phyloP scores from a whole-genome alignment of 2,888 invertebrate species.

The Cephonodes hylas region DNA sequence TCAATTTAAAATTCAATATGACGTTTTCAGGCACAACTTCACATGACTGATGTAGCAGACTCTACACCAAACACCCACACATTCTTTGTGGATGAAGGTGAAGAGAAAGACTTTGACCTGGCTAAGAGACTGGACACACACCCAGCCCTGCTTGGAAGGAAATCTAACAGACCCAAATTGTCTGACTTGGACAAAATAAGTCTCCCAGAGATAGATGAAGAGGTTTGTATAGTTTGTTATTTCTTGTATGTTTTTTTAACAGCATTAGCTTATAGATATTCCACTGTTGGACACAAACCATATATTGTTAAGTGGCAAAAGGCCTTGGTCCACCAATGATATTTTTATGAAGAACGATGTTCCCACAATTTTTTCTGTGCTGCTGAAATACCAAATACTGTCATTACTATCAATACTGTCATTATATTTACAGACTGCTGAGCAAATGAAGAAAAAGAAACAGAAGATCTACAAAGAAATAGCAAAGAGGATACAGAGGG shows the following conservation, averaged over 20 bases:
- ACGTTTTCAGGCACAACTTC: conserved; percentile 84
- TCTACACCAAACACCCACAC: conserved; percentile 87
- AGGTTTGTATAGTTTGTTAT: too few species aligned
- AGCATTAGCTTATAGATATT: background rate
- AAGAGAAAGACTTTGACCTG: conserved; percentile 84
- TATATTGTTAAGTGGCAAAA: too few species aligned
- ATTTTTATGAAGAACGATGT: background rate
- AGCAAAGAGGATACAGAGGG: conserved; percentile 87
- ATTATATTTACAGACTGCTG: conserved; percentile 52
- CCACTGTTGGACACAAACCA: too few species aligned
- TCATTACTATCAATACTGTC: conserved; percentile 11
- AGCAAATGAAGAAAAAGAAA: conserved; percentile 80
- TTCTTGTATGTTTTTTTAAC: too few species aligned
- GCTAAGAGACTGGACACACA: conserved; percentile 88
- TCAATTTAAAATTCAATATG: too few species aligned
- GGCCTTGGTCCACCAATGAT: too few species aligned
- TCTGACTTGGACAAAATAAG: conserved; percentile 79
- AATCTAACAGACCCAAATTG: conserved; percentile 85
- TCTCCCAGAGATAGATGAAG: conserved; percentile 81
- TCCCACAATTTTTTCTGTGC: too few species aligned
- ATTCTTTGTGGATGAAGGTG: conserved; percentile 87
- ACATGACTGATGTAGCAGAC: conserved; percentile 89
- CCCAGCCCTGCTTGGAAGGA: conserved; percentile 84
- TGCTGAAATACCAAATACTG: too few species aligned
- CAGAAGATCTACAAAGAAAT: conserved; percentile 87